phyloP scores from a whole-genome alignment of 2,797 vertebrate species.

The Pagetopsis macropterus region DNA sequence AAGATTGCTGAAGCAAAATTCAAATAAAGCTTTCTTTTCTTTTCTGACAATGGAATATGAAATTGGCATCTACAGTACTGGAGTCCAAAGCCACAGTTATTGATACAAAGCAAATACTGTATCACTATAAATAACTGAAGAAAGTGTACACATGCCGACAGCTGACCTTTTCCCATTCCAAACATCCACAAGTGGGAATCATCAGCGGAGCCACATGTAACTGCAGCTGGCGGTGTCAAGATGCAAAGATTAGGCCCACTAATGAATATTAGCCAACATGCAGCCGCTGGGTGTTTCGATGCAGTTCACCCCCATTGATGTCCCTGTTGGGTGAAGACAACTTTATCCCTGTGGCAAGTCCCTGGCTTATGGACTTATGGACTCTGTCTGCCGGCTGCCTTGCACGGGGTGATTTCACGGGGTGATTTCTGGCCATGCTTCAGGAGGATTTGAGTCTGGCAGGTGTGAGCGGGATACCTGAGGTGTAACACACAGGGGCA shows the following conservation, averaged over 20 bases:
- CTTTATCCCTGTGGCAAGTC: conserved; percentile 72
- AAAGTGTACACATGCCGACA: conserved; percentile 28
- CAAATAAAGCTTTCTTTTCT: not conserved
- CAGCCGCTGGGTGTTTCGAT: conserved; percentile 60
- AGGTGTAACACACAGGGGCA: conserved; percentile 36
- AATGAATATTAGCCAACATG: conserved; percentile 72
- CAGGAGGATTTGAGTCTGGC: conserved; percentile 39
- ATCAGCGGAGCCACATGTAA: conserved; percentile 54
- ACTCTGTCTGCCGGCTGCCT: too few species aligned
- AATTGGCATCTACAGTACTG: not conserved
- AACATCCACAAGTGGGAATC: conserved; percentile 43
- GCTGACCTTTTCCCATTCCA: conserved; percentile 58
- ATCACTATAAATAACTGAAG: conserved; percentile 46
- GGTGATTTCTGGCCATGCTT: conserved; percentile 44
- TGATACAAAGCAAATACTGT: conserved; percentile 12
- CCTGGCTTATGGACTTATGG: conserved; percentile 40
- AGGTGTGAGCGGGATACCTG: conserved; percentile 59
- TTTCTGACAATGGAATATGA: not conserved
- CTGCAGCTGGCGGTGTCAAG: conserved; percentile 65
- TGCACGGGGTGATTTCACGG: not conserved
- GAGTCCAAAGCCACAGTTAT: conserved; percentile 16
- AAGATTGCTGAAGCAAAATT: not conserved
- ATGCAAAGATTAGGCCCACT: conserved; percentile 68
- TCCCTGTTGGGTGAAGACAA: conserved; percentile 67
- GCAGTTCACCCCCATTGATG: conserved; percentile 61